These are phyloP conservation scores for Lepus townsendii DNA, from an alignment of 2,797 vertebrate species.

Conservation along the genomic window DNA sequence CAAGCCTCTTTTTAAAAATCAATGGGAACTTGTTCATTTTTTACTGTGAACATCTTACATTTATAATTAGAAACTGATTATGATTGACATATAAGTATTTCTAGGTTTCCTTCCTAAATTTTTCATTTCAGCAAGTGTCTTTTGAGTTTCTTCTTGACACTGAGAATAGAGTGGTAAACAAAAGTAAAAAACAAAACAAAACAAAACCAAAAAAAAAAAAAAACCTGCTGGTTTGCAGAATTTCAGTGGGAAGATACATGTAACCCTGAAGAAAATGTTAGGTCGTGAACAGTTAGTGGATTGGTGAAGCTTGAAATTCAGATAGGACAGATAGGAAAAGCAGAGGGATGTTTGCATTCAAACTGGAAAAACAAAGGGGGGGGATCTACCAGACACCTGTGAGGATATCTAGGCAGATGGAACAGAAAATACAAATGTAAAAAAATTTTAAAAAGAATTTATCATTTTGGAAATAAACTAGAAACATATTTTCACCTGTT, in stretches of 20 bases:
- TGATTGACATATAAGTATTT: neutral
- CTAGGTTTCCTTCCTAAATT: neutral
- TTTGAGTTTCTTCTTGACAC: neutral
- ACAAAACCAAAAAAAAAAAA: neutral
- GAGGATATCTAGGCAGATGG: neutral
- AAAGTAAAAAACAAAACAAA: neutral
- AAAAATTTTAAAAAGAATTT: neutral
- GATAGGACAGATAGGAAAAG: neutral
- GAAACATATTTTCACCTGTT: neutral
- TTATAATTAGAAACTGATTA: neutral
- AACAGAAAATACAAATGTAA: neutral
- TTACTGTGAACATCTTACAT: constrained; percentile 7
- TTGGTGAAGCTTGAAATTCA: neutral
- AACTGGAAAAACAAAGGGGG: neutral
- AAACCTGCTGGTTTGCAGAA: neutral
- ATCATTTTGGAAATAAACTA: neutral
- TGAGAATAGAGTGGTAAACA: neutral
- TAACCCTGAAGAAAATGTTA: neutral
- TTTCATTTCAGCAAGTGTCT: neutral
- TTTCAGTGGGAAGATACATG: neutral
- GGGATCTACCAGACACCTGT: no score
- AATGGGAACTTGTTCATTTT: neutral
- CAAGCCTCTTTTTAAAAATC: neutral
- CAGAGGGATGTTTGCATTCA: neutral
- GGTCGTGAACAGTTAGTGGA: neutral